Evolutionary conservation across 2,797 vertebrate species (phyloP), one percentile per base, ranked within the genome.

Genomic region (Syncerus caffer): DNA sequence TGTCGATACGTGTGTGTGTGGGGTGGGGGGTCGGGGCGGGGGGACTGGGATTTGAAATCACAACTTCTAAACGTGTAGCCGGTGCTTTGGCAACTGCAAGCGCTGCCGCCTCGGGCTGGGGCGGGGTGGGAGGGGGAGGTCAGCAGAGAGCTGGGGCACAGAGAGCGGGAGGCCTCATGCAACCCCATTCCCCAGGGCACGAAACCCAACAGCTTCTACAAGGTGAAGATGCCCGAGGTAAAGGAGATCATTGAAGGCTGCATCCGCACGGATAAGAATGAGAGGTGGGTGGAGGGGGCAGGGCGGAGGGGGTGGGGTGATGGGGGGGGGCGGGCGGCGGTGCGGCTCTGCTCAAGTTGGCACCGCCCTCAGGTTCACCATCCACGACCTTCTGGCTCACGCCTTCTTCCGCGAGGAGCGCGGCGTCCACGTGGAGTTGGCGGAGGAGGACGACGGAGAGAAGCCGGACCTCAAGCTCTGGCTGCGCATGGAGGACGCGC

Each of bases 171-270:
- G 31, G 67, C 90, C 19, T 97, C 80, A 82, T 0, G 47, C 17
- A 21, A 34, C 76, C 47, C 92, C 62, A 58, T 87, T 93, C 95
- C 96, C 25, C 98, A 99, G 99, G 99, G 99, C 74, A 99, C 99
- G 80, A 99, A 99, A 98, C 99, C 99, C 1, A 99, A 99, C 98
- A 99, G 99, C 97, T 99, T 99, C 99, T 99, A 99, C 99, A 99
- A 99, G 98, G 99, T 99, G 98, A 99, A 99, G 98, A 99, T 99
- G 93, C 99, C 99, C 0, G 99, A 99, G 96, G 99, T 99, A 96
- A 99, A 99, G 98, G 99, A 99, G 99, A 99, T 99, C 98, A 99
- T 99, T 1, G 99, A 99, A 97, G 99, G 99, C 97, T 99, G 99
- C 98, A 99, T 99, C 95, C 99, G 99, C 50, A 99, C 99, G 97